These are phyloP conservation scores for Lethenteron camtschaticum DNA, from an alignment of 2,113 vertebrate genomes.

Conservation along the genomic window DNA sequence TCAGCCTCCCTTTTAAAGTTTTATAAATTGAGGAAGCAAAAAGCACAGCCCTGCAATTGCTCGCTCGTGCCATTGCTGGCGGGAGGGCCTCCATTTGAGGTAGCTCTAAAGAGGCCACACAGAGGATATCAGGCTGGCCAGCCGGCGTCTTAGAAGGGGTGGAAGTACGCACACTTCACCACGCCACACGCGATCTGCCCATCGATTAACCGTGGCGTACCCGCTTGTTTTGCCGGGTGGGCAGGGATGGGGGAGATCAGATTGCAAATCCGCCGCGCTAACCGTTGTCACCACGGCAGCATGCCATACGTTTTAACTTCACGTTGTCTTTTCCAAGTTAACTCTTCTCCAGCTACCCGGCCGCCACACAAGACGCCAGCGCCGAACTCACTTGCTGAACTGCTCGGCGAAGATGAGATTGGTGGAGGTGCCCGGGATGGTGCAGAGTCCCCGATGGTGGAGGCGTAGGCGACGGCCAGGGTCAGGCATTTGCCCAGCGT, in stretches of 20 bases:
- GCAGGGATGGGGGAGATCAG: conserved; percentile 5
- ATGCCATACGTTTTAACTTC: not conserved
- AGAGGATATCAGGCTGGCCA: too few relatives aligned
- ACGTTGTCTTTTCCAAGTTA: too few relatives aligned
- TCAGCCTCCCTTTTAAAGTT: too few relatives aligned
- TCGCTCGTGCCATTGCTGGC: too few relatives aligned
- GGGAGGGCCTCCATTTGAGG: too few relatives aligned
- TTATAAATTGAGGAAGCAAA: too few relatives aligned
- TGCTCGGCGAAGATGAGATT: conserved; percentile 94
- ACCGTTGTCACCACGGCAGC: not conserved
- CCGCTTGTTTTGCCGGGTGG: not conserved
- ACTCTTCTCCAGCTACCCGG: not conserved
- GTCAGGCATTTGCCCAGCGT: conserved; percentile 94
- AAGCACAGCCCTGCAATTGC: too few relatives aligned
- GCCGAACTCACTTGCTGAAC: conserved; percentile 58
- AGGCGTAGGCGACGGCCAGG: conserved; percentile 72
- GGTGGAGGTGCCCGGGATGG: conserved; percentile 88
- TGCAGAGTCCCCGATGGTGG: conserved; percentile 89
- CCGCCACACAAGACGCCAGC: not conserved
- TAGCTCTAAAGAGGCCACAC: too few relatives aligned
- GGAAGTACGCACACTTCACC: too few relatives aligned
- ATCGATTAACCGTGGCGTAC: not conserved
- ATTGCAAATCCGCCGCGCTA: not conserved
- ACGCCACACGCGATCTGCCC: not conserved
- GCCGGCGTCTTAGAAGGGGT: too few relatives aligned